Conservation (phyloP, 2,113 vertebrate genomes). For the Cebus imitator region DNA sequence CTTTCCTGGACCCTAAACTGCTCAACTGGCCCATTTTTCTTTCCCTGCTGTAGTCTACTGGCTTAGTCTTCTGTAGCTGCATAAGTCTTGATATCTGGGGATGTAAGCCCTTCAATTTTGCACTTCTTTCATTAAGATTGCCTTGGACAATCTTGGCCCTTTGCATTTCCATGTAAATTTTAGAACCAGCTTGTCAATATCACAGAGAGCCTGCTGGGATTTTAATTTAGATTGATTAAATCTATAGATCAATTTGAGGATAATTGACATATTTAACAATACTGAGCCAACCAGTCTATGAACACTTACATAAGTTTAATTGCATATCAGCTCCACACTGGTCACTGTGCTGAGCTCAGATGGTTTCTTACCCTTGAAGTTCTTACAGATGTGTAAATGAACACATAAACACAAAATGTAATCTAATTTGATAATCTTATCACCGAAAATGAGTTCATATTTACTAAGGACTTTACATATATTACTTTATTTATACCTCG, state of each 20-base stretch:
- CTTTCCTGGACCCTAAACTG: not conserved
- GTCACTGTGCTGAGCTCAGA: not conserved
- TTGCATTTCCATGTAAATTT: conserved; percentile 36
- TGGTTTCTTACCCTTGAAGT: not conserved
- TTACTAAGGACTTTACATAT: not conserved
- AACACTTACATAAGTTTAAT: not conserved
- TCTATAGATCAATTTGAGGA: conserved; percentile 38
- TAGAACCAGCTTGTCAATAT: conserved; percentile 25
- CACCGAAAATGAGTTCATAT: not conserved
- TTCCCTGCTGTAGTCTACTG: not conserved
- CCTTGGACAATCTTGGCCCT: not conserved
- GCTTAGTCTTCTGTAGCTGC: not conserved
- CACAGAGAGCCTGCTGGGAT: not conserved
- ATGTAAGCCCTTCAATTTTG: not conserved
- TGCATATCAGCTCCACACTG: not conserved
- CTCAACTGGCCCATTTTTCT: not conserved
- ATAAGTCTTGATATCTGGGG: not conserved
- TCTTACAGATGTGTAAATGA: not conserved
- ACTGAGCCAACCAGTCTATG: not conserved
- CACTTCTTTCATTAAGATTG: not conserved
- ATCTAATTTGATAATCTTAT: not conserved
- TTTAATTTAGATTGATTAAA: conserved; percentile 23
- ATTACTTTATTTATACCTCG: not conserved
- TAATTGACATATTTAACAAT: not conserved
- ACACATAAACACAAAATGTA: not conserved